Conservation (phyloP, 2,888 invertebrate genomes). For the Sinopyrophorus schimmeli region DNA sequence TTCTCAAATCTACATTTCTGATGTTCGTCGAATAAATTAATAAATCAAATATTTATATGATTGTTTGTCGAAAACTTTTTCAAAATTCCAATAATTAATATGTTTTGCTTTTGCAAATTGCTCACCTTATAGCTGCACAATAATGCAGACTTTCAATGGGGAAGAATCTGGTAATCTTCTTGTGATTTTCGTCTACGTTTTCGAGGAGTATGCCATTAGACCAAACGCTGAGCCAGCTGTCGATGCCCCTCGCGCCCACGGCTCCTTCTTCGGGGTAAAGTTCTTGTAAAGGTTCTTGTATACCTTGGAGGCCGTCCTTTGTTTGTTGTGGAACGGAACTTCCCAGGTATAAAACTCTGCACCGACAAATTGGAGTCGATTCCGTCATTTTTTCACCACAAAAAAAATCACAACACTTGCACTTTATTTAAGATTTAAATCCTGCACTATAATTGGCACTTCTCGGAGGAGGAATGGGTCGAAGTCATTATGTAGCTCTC, state of each 20-base stretch:
- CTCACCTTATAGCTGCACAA: constrained; percentile 92
- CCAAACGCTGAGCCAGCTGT: constrained; percentile 97
- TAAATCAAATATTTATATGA: no score
- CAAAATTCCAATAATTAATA: no score
- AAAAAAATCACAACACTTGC: no score
- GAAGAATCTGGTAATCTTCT: constrained; percentile 93
- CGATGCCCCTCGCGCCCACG: constrained; percentile 84
- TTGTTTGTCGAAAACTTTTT: no score
- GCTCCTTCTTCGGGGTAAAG: constrained; percentile 95
- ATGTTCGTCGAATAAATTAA: no score
- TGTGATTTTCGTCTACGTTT: constrained; percentile 94
- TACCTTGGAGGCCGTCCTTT: constrained; percentile 95
- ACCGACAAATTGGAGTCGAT: constrained; percentile 94
- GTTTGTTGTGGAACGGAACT: constrained; percentile 96
- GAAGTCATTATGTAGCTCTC: no score
- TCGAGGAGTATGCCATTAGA: constrained; percentile 93
- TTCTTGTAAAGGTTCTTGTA: constrained; percentile 95
- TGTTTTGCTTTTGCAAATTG: no score
- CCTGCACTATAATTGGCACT: no score
- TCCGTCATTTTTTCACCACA: constrained; percentile 58
- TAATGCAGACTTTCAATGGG: constrained; percentile 95
- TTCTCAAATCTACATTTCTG: no score
- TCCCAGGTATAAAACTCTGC: constrained; percentile 94
- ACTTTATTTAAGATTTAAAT: no score
- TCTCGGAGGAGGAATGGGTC: no score